A percentile compares a stretch with the other conserved stretches of the same genome.
phyloP scores from a whole-genome alignment of 2,888 invertebrate genomes.

The Clivina fossor region DNA sequence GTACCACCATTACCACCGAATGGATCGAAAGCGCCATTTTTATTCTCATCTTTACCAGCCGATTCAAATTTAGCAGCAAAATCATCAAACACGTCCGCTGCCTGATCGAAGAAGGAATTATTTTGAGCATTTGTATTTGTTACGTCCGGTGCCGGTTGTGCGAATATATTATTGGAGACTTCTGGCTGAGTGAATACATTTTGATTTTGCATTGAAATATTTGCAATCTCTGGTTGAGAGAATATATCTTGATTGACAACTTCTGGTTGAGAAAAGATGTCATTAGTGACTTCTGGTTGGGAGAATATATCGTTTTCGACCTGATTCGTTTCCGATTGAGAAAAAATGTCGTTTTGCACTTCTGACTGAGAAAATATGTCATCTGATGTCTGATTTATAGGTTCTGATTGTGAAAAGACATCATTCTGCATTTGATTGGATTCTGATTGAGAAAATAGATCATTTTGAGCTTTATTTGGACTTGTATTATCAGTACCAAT shows the following conservation, averaged over 20 bases:
- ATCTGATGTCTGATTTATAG: constrained; percentile 18
- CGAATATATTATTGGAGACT: constrained; percentile 14
- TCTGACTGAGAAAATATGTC: constrained; percentile 32
- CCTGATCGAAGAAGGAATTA: constrained; percentile 34
- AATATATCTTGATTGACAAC: constrained; percentile 14
- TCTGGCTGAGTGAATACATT: constrained; percentile 9
- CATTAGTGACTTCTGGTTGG: constrained; percentile 29
- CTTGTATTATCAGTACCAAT: constrained; percentile 42
- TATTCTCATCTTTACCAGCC: constrained; percentile 57
- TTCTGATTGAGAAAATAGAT: constrained; percentile 8
- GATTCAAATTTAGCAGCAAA: constrained; percentile 88
- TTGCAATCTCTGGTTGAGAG: neutral
- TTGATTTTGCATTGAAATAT: neutral
- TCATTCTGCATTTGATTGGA: too few relatives aligned
- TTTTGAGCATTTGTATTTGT: constrained; percentile 16
- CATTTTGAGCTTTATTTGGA: constrained; percentile 11
- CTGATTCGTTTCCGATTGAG: neutral
- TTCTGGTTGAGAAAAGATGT: constrained; percentile 22
- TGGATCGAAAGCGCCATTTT: constrained; percentile 58
- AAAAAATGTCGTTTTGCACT: constrained; percentile 27
- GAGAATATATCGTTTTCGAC: constrained; percentile 8
- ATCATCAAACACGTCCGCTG: constrained; percentile 76
- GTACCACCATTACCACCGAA: constrained; percentile 51
- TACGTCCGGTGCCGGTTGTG: constrained; percentile 4
- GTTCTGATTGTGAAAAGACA: constrained; percentile 34